A percentile compares a stretch with the other conserved stretches of the same genome.
Evolutionary conservation across 2,888 invertebrate genomes (phyloP).

Genomic region (Drosophila emarginata): DNA sequence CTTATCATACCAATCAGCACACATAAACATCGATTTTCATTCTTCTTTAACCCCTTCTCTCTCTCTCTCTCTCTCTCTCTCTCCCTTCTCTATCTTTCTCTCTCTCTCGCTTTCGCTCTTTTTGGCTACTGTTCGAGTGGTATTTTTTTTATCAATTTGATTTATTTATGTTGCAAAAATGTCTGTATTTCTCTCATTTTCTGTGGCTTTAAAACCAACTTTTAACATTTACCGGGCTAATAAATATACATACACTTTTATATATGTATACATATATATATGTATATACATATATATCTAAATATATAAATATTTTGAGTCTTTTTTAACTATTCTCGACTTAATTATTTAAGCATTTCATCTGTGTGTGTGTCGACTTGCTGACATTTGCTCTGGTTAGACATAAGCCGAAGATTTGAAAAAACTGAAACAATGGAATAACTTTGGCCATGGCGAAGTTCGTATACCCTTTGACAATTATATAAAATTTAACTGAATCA

Average conservation of each 20-base stretch:
- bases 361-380: conserved; percentile 1
- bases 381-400: neutral
- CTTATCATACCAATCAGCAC: conserved; percentile 14
- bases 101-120: too few relatives aligned
- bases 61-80: neutral
- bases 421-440: too few relatives aligned
- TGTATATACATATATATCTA: neutral
- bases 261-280: neutral
- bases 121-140: too few relatives aligned
- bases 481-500: too few relatives aligned
- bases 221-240: neutral
- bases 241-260: neutral
- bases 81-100: conserved; percentile 17
- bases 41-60: conserved; percentile 13
- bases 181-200: conserved; percentile 2
- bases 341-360: conserved; percentile 45
- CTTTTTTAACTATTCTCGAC: conserved; percentile 9
- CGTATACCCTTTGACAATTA: too few relatives aligned
- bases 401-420: too few relatives aligned
- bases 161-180: conserved; percentile 42
- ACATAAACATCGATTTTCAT: conserved; percentile 48
- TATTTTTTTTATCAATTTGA: conserved; percentile 38
- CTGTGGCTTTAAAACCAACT: conserved; percentile 13
- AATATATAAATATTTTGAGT: neutral
- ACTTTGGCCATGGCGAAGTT: too few relatives aligned